Evolutionary conservation across 2,888 invertebrate species (phyloP).

Genomic region (Cheilosia vulpina): DNA sequence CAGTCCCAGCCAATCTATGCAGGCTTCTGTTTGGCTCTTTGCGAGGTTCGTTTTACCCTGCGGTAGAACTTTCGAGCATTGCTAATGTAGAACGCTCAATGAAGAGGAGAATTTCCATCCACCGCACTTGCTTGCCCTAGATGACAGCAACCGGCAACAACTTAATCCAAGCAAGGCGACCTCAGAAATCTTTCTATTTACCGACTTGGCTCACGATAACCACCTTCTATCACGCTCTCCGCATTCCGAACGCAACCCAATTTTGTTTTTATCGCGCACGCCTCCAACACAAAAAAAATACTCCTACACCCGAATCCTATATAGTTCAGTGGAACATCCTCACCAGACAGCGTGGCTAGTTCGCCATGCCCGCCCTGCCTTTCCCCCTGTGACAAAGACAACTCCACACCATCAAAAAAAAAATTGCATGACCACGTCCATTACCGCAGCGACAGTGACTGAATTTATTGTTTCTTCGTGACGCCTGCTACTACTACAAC

Average conservation of each 20-base stretch:
- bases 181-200: slow-evolving; percentile 48
- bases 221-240: slow-evolving; percentile 48
- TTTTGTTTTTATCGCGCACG: slow-evolving; percentile 54
- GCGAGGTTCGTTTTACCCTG: too few relatives aligned
- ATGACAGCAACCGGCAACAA: background rate
- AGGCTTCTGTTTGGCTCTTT: too few relatives aligned
- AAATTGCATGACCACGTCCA: slow-evolving; percentile 69
- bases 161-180: background rate
- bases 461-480: slow-evolving; percentile 71
- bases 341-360: slow-evolving; percentile 58
- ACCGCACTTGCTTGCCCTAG: background rate
- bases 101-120: background rate
- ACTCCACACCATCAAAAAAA: slow-evolving; percentile 9
- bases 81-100: too few relatives aligned
- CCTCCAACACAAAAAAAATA: background rate
- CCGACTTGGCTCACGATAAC: slow-evolving; percentile 48
- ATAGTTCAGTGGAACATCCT: slow-evolving; percentile 73
- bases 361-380: background rate
- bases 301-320: slow-evolving; percentile 15
- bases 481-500: slow-evolving; percentile 37
- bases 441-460: slow-evolving; percentile 67
- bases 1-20: too few relatives aligned
- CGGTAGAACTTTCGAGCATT: background rate
- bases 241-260: slow-evolving; percentile 61
- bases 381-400: slow-evolving; percentile 1